A percentile compares a stretch with the other conserved stretches of the same genome.
Evolutionary conservation across 2,888 invertebrate genomes (phyloP).

Genomic region (Parapristionchus giblindavisi): DNA sequence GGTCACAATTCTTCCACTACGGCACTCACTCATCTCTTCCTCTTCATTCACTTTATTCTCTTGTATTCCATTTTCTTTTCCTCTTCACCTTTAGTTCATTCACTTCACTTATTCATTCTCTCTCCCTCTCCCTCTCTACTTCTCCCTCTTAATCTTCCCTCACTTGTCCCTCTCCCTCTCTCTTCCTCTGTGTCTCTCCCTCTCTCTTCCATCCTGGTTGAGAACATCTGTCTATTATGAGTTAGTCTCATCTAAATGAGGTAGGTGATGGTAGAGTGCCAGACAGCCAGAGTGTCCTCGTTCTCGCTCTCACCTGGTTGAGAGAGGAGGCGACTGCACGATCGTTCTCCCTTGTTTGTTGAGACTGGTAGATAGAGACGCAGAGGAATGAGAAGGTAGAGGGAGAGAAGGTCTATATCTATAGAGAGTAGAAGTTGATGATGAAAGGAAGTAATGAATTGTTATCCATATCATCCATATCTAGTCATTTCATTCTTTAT

Average conservation of each 20-base stretch:
- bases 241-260: background rate
- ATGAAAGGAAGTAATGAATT: background rate
- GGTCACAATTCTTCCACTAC: background rate
- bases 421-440: background rate
- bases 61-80: background rate
- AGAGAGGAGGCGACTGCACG: conserved; percentile 34
- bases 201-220: background rate
- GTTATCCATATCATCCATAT: background rate
- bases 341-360: conserved; percentile 2
- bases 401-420: too few relatives aligned
- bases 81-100: background rate
- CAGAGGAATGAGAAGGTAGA: conserved; percentile 5
- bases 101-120: conserved; percentile 15
- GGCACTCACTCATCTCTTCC: background rate
- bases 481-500: background rate
- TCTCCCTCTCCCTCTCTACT: background rate
- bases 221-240: background rate
- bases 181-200: too few relatives aligned
- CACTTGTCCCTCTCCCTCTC: too few relatives aligned
- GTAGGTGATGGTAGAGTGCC: conserved; percentile 12
- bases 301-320: conserved; percentile 26
- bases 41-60: background rate
- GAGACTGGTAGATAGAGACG: conserved; percentile 32
- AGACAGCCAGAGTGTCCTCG: conserved; percentile 21
- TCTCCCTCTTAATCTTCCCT: background rate